These are phyloP conservation scores for Rallus limicola DNA, from an alignment of 2,113 vertebrate species.

Conservation along the genomic window DNA sequence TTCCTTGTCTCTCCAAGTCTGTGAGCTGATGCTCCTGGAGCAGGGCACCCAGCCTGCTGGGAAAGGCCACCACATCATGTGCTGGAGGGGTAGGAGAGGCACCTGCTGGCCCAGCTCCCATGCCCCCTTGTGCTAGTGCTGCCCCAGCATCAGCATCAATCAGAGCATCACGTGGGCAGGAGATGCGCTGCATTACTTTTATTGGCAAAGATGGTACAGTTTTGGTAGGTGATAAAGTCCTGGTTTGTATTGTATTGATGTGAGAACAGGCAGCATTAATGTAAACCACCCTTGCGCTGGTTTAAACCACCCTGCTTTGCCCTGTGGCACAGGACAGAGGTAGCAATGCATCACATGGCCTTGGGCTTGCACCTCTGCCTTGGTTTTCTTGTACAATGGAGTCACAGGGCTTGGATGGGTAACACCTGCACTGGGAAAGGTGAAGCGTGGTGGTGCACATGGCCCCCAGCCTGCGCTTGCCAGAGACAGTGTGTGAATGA, in stretches of 20 bases:
- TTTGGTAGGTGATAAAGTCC: not conserved
- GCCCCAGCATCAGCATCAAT: not conserved
- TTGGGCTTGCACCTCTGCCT: not conserved
- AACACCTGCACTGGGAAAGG: not conserved
- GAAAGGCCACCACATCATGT: not conserved
- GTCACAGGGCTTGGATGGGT: not conserved
- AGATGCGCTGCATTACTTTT: not conserved
- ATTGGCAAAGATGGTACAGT: not conserved
- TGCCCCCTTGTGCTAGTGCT: accelerated
- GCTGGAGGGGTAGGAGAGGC: not conserved
- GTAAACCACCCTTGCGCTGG: not conserved
- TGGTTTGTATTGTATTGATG: not conserved
- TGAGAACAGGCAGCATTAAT: not conserved
- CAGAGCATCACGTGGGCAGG: not conserved
- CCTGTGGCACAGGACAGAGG: accelerated
- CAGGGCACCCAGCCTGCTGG: not conserved
- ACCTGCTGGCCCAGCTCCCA: not conserved
- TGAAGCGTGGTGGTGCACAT: accelerated
- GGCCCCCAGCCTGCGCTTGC: accelerated
- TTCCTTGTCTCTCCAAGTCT: no score
- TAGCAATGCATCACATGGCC: accelerated
- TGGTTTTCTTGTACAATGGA: not conserved
- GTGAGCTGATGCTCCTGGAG: not conserved
- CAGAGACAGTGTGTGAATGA: slow-evolving; percentile 31
- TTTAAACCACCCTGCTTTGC: not conserved